These are phyloP conservation scores for Felis catus DNA, from an alignment of 2,113 vertebrate species.

Conservation along the genomic window DNA sequence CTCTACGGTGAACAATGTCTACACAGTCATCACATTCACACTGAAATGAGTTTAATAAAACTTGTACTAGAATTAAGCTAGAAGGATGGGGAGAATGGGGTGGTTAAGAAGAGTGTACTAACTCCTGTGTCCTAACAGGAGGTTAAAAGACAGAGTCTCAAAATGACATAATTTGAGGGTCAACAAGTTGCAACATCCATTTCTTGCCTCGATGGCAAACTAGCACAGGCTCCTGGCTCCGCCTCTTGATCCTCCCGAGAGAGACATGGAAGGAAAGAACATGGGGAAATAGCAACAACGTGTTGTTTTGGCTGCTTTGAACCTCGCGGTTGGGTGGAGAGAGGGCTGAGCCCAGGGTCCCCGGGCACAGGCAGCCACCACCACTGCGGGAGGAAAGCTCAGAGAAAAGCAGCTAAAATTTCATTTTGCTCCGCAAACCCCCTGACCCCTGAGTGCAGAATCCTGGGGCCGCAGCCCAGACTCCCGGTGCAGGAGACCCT, in stretches of 20 bases:
- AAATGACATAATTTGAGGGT: too few relatives aligned
- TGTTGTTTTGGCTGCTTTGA: rapidly evolving
- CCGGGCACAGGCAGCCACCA: neutral
- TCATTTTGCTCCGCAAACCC: too few relatives aligned
- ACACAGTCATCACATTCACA: neutral
- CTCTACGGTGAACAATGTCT: neutral
- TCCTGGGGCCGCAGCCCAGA: neutral
- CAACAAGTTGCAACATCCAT: neutral
- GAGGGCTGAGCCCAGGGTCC: neutral
- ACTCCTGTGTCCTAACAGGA: neutral
- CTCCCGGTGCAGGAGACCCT: neutral
- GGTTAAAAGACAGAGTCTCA: neutral
- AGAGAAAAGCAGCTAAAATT: neutral
- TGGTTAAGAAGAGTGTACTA: neutral
- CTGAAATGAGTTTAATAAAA: neutral
- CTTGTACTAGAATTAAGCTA: neutral
- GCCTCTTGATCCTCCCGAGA: too few relatives aligned
- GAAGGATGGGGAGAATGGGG: neutral
- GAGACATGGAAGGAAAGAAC: too few relatives aligned
- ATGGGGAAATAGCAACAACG: rapidly evolving
- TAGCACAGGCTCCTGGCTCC: too few relatives aligned
- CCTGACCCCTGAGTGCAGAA: neutral
- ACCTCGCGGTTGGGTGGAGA: rapidly evolving
- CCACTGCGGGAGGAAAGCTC: too few relatives aligned
- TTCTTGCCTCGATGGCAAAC: neutral